Base-by-base conservation (phyloP, 2,113 vertebrate genomes). In the Sitta europaea region DNA sequence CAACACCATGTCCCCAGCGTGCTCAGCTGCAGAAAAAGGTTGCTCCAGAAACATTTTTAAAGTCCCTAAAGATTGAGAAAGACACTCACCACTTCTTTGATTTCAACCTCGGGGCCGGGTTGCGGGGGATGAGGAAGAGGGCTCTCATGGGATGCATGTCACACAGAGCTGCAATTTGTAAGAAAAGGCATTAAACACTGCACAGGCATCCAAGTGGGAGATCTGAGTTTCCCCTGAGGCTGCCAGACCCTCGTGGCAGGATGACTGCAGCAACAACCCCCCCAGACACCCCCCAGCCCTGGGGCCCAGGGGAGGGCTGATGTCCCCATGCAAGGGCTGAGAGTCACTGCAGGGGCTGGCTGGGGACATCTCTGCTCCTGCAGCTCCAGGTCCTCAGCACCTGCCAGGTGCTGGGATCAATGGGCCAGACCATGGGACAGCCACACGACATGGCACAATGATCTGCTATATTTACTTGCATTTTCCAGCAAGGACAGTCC, bases 121-220 rank as follows among this genome's bases (percentile, higher is more conserved):
- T 99, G 98, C 99, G 98, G 59, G 99, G 99, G 89, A 99, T 99
- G 96, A 99, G 99, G 98, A 99, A 99, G 93, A 99, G 98, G 33
- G 99, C 99, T 96, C 99, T 98, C 99, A 99, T 99, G 18, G 99
- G 99, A 95, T 99, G 99, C 99, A 99, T 99, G 98, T 99, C 99
- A 83, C 99, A 99, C 87, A 99, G 98, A 70, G 99, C 99, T 99
- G 97, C 88, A 96, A 97, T 85, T 91, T 51, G 95, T 61, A 97
- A 94, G 72, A 58, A 94, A 38, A 97, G 68, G 43, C 51, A 74
- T 93, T 80, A 94, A 86, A 67, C 59, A 35, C 0, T 1, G 67
- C 68, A 36, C 48, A 33, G 50, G 33, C 2, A 5, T 11, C 27
- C 55, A 57, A 0, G n/a, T 8, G 50, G 36, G 78, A 63, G 31